phyloP scores from a whole-genome alignment of 2,797 vertebrate species.

The Arremon aurantiirostris region DNA sequence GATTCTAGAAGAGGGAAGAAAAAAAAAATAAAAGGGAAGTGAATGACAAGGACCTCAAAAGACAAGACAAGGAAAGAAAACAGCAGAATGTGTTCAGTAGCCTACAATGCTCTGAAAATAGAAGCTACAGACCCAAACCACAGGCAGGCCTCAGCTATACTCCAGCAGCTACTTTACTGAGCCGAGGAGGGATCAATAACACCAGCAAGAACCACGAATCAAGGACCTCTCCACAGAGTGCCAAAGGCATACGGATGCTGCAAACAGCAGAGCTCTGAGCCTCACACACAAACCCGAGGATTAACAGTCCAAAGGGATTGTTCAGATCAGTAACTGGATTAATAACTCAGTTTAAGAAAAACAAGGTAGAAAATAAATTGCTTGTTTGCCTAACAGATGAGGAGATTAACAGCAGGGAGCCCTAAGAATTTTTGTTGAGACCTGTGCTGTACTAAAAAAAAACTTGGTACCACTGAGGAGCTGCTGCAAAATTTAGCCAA shows the following conservation, averaged over 20 bases:
- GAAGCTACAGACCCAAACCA: neutral
- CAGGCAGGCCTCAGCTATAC: neutral
- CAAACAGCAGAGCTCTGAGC: neutral
- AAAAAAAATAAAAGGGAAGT: neutral
- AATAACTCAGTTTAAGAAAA: slow-evolving; percentile 28
- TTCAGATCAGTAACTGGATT: slow-evolving; percentile 36
- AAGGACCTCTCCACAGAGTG: neutral
- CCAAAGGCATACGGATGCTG: neutral
- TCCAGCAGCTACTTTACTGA: neutral
- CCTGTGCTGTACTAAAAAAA: neutral
- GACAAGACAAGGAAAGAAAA: neutral
- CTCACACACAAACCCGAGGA: neutral
- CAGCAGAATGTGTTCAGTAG: neutral
- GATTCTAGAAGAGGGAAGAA: slow-evolving; percentile 76
- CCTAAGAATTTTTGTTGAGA: neutral
- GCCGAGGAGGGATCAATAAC: neutral
- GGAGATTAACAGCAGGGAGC: slow-evolving; percentile 28
- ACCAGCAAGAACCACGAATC: fast-evolving
- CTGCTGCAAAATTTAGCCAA: neutral
- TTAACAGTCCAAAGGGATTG: slow-evolving; percentile 33
- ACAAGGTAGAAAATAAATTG: slow-evolving; percentile 42
- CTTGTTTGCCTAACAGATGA: neutral
- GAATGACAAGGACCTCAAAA: neutral
- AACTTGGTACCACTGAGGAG: neutral
- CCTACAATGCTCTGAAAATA: neutral